phyloP scores from a whole-genome alignment of 2,113 vertebrate genomes.

The Lycaon pictus region DNA sequence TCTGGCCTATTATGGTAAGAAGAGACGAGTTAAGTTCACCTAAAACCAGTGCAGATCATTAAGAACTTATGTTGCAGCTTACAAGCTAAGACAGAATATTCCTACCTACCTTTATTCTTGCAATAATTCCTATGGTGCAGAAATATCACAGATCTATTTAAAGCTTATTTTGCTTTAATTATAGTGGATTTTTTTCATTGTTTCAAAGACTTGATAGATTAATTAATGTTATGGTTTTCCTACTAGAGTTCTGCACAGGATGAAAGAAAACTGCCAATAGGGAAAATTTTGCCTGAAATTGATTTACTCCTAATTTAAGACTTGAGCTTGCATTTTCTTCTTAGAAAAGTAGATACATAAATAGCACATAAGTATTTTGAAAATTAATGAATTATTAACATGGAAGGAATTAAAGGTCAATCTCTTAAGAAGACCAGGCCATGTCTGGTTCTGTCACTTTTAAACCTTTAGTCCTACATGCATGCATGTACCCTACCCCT shows the following conservation, averaged over 20 bases:
- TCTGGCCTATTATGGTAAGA: not conserved
- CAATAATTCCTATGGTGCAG: not conserved
- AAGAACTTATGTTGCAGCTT: not conserved
- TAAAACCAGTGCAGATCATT: not conserved
- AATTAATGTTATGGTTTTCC: constrained; percentile 5
- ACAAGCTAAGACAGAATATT: not conserved
- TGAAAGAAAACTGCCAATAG: not conserved
- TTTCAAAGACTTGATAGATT: constrained; percentile 36
- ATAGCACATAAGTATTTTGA: not conserved
- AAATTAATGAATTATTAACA: not conserved
- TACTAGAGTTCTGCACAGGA: not conserved
- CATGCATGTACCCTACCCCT: accelerated
- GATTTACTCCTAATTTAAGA: not conserved
- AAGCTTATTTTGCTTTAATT: constrained; percentile 17
- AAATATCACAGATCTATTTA: constrained; percentile 49
- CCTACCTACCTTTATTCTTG: not conserved
- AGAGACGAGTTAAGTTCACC: not conserved
- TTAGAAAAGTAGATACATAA: not conserved
- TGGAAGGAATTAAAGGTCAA: not conserved
- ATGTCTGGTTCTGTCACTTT: not conserved
- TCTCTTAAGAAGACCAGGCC: not conserved
- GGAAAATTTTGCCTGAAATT: not conserved
- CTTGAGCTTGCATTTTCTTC: not conserved
- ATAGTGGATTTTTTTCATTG: not conserved
- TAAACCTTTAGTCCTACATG: not conserved